Evolutionary conservation across 2,888 invertebrate species (phyloP).

Genomic region (Cryptus armator): DNA sequence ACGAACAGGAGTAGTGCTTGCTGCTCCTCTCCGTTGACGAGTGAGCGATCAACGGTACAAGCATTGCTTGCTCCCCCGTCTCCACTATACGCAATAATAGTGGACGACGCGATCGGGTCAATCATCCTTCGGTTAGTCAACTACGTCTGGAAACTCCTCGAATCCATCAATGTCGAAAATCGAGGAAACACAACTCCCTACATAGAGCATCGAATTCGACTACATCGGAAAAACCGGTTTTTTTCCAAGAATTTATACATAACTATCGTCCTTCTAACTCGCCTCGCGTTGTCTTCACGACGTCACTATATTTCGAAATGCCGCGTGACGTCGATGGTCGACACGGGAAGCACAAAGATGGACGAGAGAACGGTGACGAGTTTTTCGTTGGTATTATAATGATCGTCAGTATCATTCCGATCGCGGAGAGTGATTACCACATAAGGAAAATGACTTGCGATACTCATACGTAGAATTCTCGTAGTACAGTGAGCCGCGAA

Average conservation of each 20-base stretch:
- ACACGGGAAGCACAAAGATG: too few relatives aligned
- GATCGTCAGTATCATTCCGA: not conserved
- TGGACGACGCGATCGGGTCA: constrained; percentile 33
- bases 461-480: too few relatives aligned
- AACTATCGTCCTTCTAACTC: too few relatives aligned
- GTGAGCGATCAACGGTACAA: constrained; percentile 59
- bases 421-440: not conserved
- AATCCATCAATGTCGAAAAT: constrained; percentile 26
- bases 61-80: constrained; percentile 42
- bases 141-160: not conserved
- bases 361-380: not conserved
- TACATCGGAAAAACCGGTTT: not conserved
- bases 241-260: too few relatives aligned
- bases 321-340: not conserved
- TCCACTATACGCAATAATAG: constrained; percentile 37
- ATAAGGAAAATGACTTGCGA: too few relatives aligned
- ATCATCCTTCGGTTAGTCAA: constrained; percentile 34
- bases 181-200: not conserved
- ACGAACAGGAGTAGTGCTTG: constrained; percentile 49
- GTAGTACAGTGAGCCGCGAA: too few relatives aligned
- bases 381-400: too few relatives aligned
- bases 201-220: not conserved
- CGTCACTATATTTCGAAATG: too few relatives aligned
- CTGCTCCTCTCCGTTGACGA: constrained; percentile 43
- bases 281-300: too few relatives aligned